These are phyloP conservation scores for Danio kyathit DNA, from an alignment of 2,797 vertebrate genomes.

Conservation along the genomic window DNA sequence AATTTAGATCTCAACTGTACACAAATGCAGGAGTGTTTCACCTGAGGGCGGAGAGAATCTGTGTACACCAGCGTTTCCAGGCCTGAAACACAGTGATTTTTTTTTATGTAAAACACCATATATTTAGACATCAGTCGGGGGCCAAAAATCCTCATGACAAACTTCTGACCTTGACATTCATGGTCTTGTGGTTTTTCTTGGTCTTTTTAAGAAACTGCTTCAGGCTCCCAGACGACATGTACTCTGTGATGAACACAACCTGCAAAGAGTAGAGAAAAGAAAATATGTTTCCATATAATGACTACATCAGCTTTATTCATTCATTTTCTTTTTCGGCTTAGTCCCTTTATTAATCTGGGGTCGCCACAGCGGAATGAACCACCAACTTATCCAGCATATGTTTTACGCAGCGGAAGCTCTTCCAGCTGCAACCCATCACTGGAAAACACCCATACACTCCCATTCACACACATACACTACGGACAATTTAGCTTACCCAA, in stretches of 20 bases:
- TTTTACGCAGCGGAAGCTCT: too few relatives aligned
- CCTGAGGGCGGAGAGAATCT: slow-evolving; percentile 98
- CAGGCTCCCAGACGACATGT: slow-evolving; percentile 92
- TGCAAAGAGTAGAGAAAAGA: slow-evolving; percentile 57
- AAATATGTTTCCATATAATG: background rate
- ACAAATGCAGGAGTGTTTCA: slow-evolving; percentile 62
- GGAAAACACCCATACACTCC: too few relatives aligned
- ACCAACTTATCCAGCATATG: too few relatives aligned
- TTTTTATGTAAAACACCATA: background rate
- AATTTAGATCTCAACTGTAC: background rate
- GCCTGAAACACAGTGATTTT: slow-evolving; percentile 77
- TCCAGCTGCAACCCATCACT: too few relatives aligned
- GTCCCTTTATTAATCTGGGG: too few relatives aligned
- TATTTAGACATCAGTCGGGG: background rate
- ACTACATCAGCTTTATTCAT: background rate
- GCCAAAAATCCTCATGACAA: background rate
- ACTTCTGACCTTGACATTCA: slow-evolving; percentile 90
- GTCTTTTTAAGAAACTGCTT: slow-evolving; percentile 94
- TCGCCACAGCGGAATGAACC: too few relatives aligned
- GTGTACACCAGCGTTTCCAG: slow-evolving; percentile 98
- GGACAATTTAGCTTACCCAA: too few relatives aligned
- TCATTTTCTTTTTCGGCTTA: too few relatives aligned
- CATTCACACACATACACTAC: too few relatives aligned
- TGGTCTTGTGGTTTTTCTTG: slow-evolving; percentile 93
- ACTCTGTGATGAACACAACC: slow-evolving; percentile 94